These are phyloP conservation scores for Clarias platycephalus DNA, from an alignment of 2,797 vertebrate genomes.

Conservation along the genomic window DNA sequence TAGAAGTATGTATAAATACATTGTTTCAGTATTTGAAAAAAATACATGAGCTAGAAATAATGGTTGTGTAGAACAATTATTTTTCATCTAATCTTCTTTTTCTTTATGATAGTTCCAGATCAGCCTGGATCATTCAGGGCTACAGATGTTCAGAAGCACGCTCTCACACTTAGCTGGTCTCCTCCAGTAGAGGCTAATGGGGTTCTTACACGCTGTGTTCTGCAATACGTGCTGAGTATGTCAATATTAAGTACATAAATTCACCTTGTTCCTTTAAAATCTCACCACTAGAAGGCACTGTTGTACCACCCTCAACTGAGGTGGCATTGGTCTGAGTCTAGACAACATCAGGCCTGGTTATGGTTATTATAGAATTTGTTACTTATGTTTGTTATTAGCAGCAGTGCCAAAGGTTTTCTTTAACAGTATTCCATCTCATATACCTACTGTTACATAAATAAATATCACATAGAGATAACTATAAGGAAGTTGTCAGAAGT, in stretches of 20 bases:
- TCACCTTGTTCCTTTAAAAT: conserved; percentile 15
- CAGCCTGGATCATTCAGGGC: conserved; percentile 84
- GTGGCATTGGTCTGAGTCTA: background rate
- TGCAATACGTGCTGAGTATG: conserved; percentile 94
- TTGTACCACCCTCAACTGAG: conserved; percentile 36
- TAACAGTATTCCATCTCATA: too few species aligned
- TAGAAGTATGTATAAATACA: background rate
- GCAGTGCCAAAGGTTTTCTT: too few species aligned
- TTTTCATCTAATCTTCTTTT: conserved; percentile 52
- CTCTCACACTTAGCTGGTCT: conserved; percentile 84
- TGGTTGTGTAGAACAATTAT: background rate
- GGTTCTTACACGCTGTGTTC: conserved; percentile 83
- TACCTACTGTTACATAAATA: too few species aligned
- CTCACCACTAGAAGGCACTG: conserved; percentile 53
- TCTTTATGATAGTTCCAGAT: conserved; percentile 81
- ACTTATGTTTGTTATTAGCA: background rate
- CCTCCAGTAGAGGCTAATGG: conserved; percentile 85
- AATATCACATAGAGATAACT: too few species aligned
- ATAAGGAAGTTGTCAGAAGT: too few species aligned
- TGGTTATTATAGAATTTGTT: background rate
- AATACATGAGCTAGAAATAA: background rate
- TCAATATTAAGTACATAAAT: conserved; percentile 50
- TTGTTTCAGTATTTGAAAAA: background rate
- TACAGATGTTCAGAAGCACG: conserved; percentile 80
- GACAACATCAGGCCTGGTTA: background rate